These are phyloP conservation scores for Orientallactaga sibirica DNA, from an alignment of 2,797 vertebrate genomes.

Conservation along the genomic window DNA sequence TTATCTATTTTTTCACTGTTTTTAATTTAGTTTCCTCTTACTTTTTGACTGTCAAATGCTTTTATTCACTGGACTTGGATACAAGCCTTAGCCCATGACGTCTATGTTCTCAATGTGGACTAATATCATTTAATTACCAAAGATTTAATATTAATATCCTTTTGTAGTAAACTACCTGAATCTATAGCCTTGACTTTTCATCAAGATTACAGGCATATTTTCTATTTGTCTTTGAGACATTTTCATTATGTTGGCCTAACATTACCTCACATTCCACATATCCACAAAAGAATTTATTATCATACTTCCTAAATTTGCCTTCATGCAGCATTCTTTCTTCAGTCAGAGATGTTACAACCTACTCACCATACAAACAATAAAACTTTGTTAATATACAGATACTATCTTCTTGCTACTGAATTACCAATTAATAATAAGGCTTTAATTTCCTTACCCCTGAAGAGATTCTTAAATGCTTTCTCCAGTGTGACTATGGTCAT, in stretches of 20 bases:
- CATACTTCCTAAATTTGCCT: neutral
- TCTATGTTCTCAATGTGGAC: neutral
- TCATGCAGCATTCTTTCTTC: neutral
- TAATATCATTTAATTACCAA: constrained; percentile 12
- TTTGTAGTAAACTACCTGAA: neutral
- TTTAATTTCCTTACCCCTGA: neutral
- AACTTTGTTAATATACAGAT: neutral
- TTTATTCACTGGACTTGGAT: neutral
- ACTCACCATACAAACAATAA: constrained; percentile 34
- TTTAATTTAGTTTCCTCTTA: neutral
- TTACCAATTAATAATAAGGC: neutral
- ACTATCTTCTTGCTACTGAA: neutral
- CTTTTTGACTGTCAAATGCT: neutral
- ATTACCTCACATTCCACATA: neutral
- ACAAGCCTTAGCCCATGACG: neutral
- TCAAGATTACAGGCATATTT: constrained; percentile 11
- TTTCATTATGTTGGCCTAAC: neutral
- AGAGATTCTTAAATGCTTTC: neutral
- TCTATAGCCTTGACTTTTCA: neutral
- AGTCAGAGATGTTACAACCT: neutral
- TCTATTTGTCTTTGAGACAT: constrained; percentile 24
- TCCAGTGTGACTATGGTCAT: constrained; percentile 19
- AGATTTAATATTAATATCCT: neutral
- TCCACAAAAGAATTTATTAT: neutral
- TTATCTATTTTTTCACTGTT: neutral